phyloP scores from a whole-genome alignment of 2,113 vertebrate genomes.

The Phrynosoma platyrhinos region DNA sequence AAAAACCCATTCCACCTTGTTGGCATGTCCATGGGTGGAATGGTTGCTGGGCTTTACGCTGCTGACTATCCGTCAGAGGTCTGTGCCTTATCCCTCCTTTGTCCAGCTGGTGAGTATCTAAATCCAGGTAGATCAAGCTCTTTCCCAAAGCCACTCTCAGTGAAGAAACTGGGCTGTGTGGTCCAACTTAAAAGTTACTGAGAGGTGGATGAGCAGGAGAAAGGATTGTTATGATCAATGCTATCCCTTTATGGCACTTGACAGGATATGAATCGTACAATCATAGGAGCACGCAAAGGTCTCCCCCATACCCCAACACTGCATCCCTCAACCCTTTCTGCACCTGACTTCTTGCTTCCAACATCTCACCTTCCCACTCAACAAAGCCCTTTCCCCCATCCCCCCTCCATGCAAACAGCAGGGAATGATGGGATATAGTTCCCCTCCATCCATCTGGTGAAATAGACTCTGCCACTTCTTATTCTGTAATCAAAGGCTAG shows the following conservation, averaged over 20 bases:
- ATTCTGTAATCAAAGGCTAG: too few species aligned
- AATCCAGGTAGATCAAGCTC: not conserved
- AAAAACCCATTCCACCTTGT: conserved; percentile 26
- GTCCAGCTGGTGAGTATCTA: conserved; percentile 18
- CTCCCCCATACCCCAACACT: not conserved
- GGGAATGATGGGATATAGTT: not conserved
- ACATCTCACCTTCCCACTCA: not conserved
- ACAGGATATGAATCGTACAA: not conserved
- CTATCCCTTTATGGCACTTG: not conserved
- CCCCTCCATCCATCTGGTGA: not conserved
- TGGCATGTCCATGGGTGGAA: conserved; percentile 28
- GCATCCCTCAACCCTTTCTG: not conserved
- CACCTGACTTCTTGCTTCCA: too few species aligned
- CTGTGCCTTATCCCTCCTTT: conserved; percentile 18
- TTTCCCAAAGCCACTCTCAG: not conserved
- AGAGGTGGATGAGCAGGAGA: not conserved
- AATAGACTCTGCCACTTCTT: not conserved
- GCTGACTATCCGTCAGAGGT: conserved; percentile 14
- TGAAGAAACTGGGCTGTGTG: not conserved
- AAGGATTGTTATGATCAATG: not conserved
- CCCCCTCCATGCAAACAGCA: not conserved
- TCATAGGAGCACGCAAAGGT: not conserved
- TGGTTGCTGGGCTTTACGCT: conserved; percentile 29
- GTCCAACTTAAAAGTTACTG: not conserved
- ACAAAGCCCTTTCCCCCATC: not conserved